Base-by-base conservation (phyloP, 2,113 vertebrate species). In the Boleophthalmus pectinirostris region DNA sequence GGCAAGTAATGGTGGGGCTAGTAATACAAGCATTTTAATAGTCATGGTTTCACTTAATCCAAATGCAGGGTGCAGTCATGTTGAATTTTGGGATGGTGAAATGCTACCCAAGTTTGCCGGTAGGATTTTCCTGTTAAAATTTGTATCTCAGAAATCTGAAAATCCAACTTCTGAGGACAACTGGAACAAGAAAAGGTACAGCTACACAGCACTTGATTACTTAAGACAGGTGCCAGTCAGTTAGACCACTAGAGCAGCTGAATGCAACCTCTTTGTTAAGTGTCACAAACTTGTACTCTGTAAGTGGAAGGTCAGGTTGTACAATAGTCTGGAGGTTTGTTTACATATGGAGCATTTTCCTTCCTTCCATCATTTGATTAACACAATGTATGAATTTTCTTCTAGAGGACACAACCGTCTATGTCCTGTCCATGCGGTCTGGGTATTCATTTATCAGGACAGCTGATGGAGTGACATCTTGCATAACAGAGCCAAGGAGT, bases 221-320 rank as follows among this genome's bases (percentile, higher is more conserved):
- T 38, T 38, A n/a, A 80, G 67, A 80, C 10, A 56, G 72, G 68
- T 61, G 74, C 64, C 70, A 81, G 70, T 72, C 80, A 72, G 74
- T 29, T 29, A 79, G 70, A 46, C 57, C 45, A 75, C 63, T 71
- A 78, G 73, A 78, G 78, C 66, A 83, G 82, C 87, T 79, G 86
- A 91, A 87, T 76, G 64, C 78, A 79, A 72, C 76, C 74, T 38
- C 35, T 7, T 38, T 38, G 5, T 7, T 49, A 49, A 49, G 16
- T 16, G 14, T 15, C 46, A 15, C 47, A 49, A 14, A 49, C 15
- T 49, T 49, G 15, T 49, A 49, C 15, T 49, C 47, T 49, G 14
- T 49, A 49, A 5, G 18, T 49, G 16, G 18, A 47, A 49, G 14
- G 47, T 49, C 15, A 18, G 47, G 18, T n/a, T 9, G 49, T 53